Evolutionary conservation across 2,113 vertebrate species (phyloP), one percentile per base, ranked within the genome.

Genomic region (Pseudolaguvia tuberculata): DNA sequence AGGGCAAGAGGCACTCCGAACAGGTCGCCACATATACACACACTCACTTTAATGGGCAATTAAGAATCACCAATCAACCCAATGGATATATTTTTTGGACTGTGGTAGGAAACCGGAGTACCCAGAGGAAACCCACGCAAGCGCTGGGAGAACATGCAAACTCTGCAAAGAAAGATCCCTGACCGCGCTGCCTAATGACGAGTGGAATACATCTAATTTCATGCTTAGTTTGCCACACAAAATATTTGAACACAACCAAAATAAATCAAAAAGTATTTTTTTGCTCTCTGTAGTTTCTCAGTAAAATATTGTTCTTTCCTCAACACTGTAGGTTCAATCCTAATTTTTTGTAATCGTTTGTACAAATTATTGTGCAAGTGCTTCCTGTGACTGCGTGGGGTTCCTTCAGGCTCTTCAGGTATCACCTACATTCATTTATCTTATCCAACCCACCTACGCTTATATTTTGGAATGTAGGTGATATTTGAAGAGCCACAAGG

Each of bases 181-280:
- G n/a, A n/a, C n/a, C n/a, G n/a, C n/a, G n/a, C n/a, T n/a, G n/a
- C n/a, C n/a, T n/a, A n/a, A n/a, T n/a, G n/a, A n/a, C n/a, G n/a
- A n/a, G n/a, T n/a, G n/a, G 31, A 45, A 59, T 56, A 21, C 39
- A 66, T 66, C 61, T 35, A 15, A 56, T 65, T 66, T 35, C 31
- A 65, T 25, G 21, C 72, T 74, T 8, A 42, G 18, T 65, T 47
- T 48, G 23, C 15, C 17, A 48, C 14, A 27, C 45, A 2, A 47
- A 25, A 2, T 8, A 66, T 47, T 17, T 23, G 4, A 25, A 27
- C 3, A 27, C 12, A 27, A 20, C 42, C 61, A 47, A 13, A 65
- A 47, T 53, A 45, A 53, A 1, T 63, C 27, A 20, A 63, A 63
- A 53, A 52, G 8, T 8, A n/a, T n/a, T n/a, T 45, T 2, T 63